Conservation (phyloP, 2,888 invertebrate species). For the Ypsolopha sequella region DNA sequence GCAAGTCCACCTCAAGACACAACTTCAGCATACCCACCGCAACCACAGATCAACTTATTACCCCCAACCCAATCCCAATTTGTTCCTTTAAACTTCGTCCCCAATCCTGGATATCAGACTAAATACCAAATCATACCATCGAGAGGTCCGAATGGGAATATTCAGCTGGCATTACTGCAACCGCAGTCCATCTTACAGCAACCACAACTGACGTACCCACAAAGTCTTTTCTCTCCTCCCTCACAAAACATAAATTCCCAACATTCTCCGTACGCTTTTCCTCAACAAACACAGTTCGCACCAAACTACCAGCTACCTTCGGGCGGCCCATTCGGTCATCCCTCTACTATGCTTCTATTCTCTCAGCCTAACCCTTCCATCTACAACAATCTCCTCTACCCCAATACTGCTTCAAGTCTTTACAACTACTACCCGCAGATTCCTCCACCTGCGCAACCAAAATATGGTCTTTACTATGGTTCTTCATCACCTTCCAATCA, state of each 20-base stretch:
- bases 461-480: constrained; percentile 36
- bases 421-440: constrained; percentile 51
- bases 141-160: constrained; percentile 37
- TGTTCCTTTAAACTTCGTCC: constrained; percentile 48
- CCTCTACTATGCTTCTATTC: constrained; percentile 44
- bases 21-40: constrained; percentile 23
- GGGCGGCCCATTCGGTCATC: constrained; percentile 39
- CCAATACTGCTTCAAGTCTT: constrained; percentile 40
- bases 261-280: constrained; percentile 13
- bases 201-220: constrained; percentile 33
- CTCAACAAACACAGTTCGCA: constrained; percentile 33
- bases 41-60: constrained; percentile 32
- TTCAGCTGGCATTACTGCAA: constrained; percentile 47
- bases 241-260: not conserved
- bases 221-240: constrained; percentile 22
- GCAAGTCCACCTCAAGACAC: constrained; percentile 23
- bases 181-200: constrained; percentile 33
- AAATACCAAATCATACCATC: constrained; percentile 54
- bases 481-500: not conserved
- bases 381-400: constrained; percentile 37
- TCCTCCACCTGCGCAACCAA: constrained; percentile 28
- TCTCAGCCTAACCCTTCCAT: constrained; percentile 43
- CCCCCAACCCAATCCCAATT: constrained; percentile 40
- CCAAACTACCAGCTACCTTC: constrained; percentile 35
- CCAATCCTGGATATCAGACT: constrained; percentile 51